Base-by-base conservation (phyloP, 92 coral and sea anemone genomes). In the Pocillopora meandrina region DNA sequence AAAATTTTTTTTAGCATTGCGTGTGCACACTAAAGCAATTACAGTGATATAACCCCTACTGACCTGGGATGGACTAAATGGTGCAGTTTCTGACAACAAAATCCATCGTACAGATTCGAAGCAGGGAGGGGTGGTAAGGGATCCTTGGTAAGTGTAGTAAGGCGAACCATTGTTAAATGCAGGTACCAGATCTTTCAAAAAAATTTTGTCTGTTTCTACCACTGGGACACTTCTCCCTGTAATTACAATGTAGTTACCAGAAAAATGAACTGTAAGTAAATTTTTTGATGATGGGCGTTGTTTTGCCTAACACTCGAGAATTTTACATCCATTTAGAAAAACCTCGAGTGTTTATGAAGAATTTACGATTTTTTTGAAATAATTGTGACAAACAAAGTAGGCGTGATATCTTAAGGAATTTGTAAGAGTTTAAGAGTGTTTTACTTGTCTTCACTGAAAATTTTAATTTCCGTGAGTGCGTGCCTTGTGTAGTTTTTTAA, bases 71-170 rank as follows among this genome's bases (percentile, higher is more conserved):
- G 60, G 17, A 61, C 18, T 52, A 12, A 73, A 17, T 73, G 77
- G 77, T 2, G 83, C 57, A 7, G 87, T 59, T 31, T 62, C 56
- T 55, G 34, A 55, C 10, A 88, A 49, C 5, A 88, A 80, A 61
- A 88, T 16, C 91, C 91, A 88, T 73, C 80, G 82, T 1, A 88
- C 91, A 11, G 91, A 82, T 71, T 88, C 71, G 74, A 67, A 83
- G 49, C 91, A 88, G 34, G 76, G 76, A 64, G 91, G 91, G 65
- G 91, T 88, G 78, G 91, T 88, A 26, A 88, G 91, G 55, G 87
- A 88, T 56, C 91, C 91, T 76, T 88, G 77, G 87, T 88, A 88
- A 20, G 91, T 82, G 82, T 82, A 83, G 77, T 61, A 87, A 15
- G 60, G 77, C 12, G 31, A 52, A 1, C 77, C 15, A 49, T 52